Evolutionary conservation across 1,140 invertebrate species (phyloP), one percentile per base, ranked within the genome.

Genomic region (Calephelis nemesis): DNA sequence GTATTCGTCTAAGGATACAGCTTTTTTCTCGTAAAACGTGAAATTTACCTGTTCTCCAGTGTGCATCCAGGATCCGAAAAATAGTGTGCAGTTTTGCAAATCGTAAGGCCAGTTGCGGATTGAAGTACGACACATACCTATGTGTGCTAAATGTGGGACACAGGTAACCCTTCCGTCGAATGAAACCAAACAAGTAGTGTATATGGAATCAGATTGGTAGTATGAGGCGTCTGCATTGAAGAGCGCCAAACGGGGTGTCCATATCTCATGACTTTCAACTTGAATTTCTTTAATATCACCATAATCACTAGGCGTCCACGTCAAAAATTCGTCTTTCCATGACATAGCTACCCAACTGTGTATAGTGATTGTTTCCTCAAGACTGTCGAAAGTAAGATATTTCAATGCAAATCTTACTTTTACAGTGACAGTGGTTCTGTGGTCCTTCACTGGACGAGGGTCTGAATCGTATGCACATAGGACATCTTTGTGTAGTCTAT

Each of bases 1-100:
- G 13, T 79, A 88, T 67, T 87, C 85, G 11, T 82, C 81, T 6
- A 78, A 54, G 7, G 87, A 70, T 7, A 91, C 73, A 4, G 85
- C 82, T 45, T 74, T 74, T 8, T 47, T 76, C 7, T 81, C 69
- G 63, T 86, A 89, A 70, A 90, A 89, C 4, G 87, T 85, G 47
- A 93, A 92, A 71, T 93, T 90, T 2, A 95, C 82, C 77, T 95
- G 93, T 81, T 94, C 93, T 0, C 93, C 93, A 0, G 88, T 92
- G 65, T 95, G 92, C 67, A 93, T 90, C 94, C 94, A 95, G 0
- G 93, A 93, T 4, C 93, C 93, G 67, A 93, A 89, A 42, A 82
- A 83, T 10, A 94, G 54, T 0, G 84, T 84, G 70, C 93, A 94
- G 45, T 90, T 92, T 78, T 94, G 93, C 12, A 69, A 71, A 71